Evolutionary conservation across 2,888 invertebrate species (phyloP).

Genomic region (Drosophila mettleri): DNA sequence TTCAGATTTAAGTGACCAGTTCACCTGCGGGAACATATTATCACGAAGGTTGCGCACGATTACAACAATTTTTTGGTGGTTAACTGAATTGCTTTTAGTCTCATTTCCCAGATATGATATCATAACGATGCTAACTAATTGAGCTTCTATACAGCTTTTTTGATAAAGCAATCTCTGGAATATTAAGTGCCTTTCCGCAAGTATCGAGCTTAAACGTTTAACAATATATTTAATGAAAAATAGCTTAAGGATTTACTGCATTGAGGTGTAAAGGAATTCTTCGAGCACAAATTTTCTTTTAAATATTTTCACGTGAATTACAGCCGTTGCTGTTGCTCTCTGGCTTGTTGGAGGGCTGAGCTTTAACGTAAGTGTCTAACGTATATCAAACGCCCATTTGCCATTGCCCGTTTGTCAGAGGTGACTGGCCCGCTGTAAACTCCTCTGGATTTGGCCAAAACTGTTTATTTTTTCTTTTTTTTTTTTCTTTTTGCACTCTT

Average conservation of each 20-base stretch:
- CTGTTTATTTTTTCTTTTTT: neutral
- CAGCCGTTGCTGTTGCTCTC: neutral
- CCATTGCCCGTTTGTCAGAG: conserved; percentile 38
- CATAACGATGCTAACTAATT: too few species aligned
- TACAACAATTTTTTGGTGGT: too few species aligned
- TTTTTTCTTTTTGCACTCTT: conserved; percentile 6
- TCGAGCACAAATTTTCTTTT: conserved; percentile 8
- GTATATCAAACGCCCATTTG: conserved; percentile 54
- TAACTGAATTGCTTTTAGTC: too few species aligned
- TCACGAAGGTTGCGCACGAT: too few species aligned
- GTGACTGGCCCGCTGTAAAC: conserved; percentile 40
- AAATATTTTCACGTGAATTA: conserved; percentile 3
- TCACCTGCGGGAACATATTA: too few species aligned
- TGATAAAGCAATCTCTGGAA: too few species aligned
- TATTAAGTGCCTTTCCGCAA: too few species aligned
- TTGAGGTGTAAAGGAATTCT: conserved; percentile 44
- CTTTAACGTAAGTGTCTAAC: conserved; percentile 41
- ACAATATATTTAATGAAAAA: neutral
- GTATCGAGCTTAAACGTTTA: neutral
- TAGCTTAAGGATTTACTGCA: conserved; percentile 45
- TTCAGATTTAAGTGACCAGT: too few species aligned
- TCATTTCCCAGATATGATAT: too few species aligned
- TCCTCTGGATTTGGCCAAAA: conserved; percentile 37
- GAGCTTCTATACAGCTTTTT: too few species aligned
- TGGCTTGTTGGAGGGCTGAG: conserved; percentile 6